Evolutionary conservation across 2,888 invertebrate species (phyloP), one percentile per base, ranked within the genome.

Genomic region (Drosophila neonasuta): DNA sequence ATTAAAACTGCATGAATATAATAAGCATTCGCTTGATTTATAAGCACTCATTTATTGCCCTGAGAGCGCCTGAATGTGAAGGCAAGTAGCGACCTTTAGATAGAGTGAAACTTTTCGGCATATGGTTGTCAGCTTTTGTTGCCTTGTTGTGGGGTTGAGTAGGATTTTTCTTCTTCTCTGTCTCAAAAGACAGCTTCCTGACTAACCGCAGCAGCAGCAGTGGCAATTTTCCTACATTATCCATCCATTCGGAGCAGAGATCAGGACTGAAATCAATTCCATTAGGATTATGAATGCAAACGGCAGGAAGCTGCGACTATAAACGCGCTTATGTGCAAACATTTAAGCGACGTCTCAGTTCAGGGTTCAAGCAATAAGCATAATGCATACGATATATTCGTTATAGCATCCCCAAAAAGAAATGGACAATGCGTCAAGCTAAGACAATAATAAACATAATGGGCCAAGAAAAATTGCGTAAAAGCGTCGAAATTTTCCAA

Each of bases 1-100:
- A 86, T 87, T 84, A 87, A 86, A 84, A 83, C 70, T 84, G 84
- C 86, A 87, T 87, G 84, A 84, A 86, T 86, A 86, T 82, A 87
- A 84, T 84, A 73, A 71, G 76, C 55, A 80, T 84, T 78, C 83
- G 70, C 75, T 86, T 84, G 84, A 84, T 84, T 84, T 84, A 84
- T 86, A 80, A 71, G 71, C 86, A 71, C 69, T 70, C 86, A 87
- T 85, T 76, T 82, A 79, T 73, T 68, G 59, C 63, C 76, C 46
- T 57, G 42, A 41, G 44, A 34, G 30, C 11, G 8, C 8, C 4
- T 17, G 44, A 39, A 45, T 34, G 42, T 20, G 24, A 57, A 55
- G 51, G 59, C 41, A 42, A 59, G 58, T 52, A 55, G 70, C 64
- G 66, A 74, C 80, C 76, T 75, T 57, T 48, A 55, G 34, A 60